phyloP scores from a whole-genome alignment of 2,888 invertebrate species.

The Tenthredo livida region DNA sequence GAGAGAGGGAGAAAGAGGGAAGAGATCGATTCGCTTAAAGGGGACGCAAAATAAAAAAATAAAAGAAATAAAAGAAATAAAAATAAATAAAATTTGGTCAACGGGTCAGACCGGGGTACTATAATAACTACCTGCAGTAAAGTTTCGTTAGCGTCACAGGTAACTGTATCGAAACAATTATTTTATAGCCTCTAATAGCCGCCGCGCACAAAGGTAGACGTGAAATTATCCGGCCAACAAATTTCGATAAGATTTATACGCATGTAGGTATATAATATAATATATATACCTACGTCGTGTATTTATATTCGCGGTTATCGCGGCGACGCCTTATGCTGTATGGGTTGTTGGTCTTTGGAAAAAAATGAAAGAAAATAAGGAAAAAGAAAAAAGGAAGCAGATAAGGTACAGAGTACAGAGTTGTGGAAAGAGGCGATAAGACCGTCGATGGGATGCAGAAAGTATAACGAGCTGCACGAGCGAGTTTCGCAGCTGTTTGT shows the following conservation, averaged over 20 bases:
- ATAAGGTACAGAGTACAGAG: neutral
- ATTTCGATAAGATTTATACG: too few relatives aligned
- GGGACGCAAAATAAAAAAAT: neutral
- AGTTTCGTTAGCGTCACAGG: too few relatives aligned
- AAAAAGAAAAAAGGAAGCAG: neutral
- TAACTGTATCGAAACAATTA: too few relatives aligned
- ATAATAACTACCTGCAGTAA: neutral
- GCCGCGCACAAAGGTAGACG: too few relatives aligned
- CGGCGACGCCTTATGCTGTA: neutral
- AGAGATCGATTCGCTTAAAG: constrained; percentile 15
- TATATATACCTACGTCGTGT: neutral
- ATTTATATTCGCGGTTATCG: neutral
- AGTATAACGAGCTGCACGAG: neutral
- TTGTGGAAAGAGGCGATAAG: constrained; percentile 22
- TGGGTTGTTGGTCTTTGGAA: neutral
- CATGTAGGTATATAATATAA: neutral
- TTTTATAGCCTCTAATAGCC: too few relatives aligned
- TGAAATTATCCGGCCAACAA: too few relatives aligned
- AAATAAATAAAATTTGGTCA: neutral
- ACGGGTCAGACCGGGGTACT: neutral
- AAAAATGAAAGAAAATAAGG: neutral
- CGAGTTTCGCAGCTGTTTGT: constrained; percentile 13
- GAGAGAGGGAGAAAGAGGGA: neutral
- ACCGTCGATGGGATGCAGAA: constrained; percentile 38
- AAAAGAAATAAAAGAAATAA: neutral